Evolutionary conservation across 2,113 vertebrate species (phyloP).

Genomic region (Thalassarche chlororhynchos): DNA sequence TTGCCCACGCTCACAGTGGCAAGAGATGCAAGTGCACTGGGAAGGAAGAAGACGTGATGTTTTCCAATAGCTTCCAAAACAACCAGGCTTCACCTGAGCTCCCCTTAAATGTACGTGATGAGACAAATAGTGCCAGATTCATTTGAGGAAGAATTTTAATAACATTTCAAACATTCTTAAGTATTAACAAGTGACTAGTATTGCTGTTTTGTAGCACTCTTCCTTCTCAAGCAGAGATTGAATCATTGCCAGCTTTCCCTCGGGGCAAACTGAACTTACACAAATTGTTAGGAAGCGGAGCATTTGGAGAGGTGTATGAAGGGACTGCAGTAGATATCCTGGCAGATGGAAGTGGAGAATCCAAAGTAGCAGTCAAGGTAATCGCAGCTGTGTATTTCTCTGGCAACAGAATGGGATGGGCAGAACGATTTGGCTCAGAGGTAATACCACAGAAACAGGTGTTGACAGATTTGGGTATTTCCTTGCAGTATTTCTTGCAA

Average conservation of each 20-base stretch:
- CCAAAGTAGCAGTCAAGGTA: constrained; percentile 83
- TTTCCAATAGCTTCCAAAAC: neutral
- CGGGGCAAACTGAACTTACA: constrained; percentile 75
- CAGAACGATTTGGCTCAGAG: neutral
- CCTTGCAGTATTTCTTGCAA: neutral
- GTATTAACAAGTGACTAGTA: neutral
- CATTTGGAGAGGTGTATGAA: constrained; percentile 83
- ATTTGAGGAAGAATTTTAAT: neutral
- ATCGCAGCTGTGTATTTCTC: neutral
- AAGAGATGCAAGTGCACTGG: neutral
- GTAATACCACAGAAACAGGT: neutral
- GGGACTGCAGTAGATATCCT: constrained; percentile 71
- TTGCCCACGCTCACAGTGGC: rapidly evolving
- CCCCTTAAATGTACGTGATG: neutral
- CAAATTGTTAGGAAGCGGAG: constrained; percentile 77
- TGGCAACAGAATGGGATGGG: neutral
- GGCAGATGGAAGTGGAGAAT: constrained; percentile 62
- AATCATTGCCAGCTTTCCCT: constrained; percentile 76
- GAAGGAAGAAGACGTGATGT: neutral
- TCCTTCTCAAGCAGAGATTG: constrained; percentile 74
- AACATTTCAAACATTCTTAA: neutral
- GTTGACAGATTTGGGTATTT: neutral
- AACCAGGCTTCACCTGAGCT: neutral
- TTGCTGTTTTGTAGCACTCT: constrained; percentile 69
- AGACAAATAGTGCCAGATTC: neutral